Evolutionary conservation across 2,113 vertebrate species (phyloP), one percentile per base, ranked within the genome.

Genomic region (Muscicapa adusta): DNA sequence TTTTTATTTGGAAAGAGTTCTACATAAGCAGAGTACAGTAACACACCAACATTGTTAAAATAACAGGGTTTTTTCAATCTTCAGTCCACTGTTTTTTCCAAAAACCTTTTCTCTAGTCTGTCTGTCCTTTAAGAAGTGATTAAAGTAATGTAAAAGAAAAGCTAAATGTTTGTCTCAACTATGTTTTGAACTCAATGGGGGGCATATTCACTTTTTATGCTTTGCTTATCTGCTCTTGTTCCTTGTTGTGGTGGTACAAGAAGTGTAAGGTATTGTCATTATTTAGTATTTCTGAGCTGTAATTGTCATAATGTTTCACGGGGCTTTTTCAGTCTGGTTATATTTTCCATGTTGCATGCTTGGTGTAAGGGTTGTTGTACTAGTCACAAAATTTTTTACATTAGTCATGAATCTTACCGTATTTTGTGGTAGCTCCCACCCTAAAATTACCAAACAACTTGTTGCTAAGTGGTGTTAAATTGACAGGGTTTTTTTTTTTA

Each of bases 91-190:
- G 40, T 34, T 85, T 91, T 91, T 91, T 73, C 38, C 68, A 94
- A 70, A 40, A 91, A 56, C 31, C 45, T 94, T 94, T 95, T 94
- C 94, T 92, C 67, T 89, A 24, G 61, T 77, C 60, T 77, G 51
- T 86, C 56, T 90, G 75, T 92, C 47, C 80, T 89, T 91, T 56
- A 67, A 91, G 77, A 96, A 91, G 89, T 89, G 43, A 94, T 96
- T 87, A 85, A 96, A 96, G 91, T 84, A 84, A 40, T 81, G 54
- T 56, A 51, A 87, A 91, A 88, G 24, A 38, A 86, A 91, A 84
- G 77, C 43, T 91, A 33, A 89, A 71, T 8, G 33, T 84, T 86
- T 8, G 1, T 31, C 14, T 91, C 17, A 43, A 14, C 48, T 84
- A 61, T 10, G 29, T 86, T 85, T 86, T 91, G 89, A 92, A 77